A percentile compares a stretch with the other conserved stretches of the same genome.
Evolutionary conservation across 2,888 invertebrate species (phyloP).

Genomic region (Cheilosia pagana): DNA sequence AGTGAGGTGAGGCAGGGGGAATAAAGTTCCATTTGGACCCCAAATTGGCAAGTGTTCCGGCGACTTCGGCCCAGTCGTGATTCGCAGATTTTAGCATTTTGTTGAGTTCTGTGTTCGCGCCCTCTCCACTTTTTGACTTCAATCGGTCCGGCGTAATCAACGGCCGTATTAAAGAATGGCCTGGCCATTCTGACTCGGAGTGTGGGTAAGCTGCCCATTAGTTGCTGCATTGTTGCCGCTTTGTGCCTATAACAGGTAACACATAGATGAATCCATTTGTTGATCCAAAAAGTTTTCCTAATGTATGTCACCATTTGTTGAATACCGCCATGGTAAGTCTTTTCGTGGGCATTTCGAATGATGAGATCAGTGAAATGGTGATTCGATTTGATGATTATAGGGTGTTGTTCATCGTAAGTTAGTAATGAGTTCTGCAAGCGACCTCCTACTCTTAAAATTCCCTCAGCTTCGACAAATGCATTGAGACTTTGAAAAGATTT

Average conservation of each 20-base stretch:
- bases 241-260: not conserved
- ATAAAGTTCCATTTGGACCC: constrained; percentile 77
- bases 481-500: not conserved
- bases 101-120: no score
- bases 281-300: not conserved
- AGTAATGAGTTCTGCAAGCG: not conserved
- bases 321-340: not conserved
- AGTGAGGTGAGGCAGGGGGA: constrained; percentile 77
- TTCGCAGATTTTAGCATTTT: no score
- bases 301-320: not conserved
- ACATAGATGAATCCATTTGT: not conserved
- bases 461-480: not conserved
- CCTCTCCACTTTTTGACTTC: not conserved
- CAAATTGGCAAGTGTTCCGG: not conserved
- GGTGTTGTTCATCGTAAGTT: constrained; percentile 1
- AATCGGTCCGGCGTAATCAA: constrained; percentile 1
- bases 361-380: constrained; percentile 1
- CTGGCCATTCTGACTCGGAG: not conserved
- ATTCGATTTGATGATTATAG: not conserved
- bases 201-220: not conserved
- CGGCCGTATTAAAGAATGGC: not conserved
- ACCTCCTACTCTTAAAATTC: not conserved
- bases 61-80: no score
- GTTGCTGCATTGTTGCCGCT: not conserved
- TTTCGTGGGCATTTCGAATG: not conserved